Base-by-base conservation (phyloP, 2,797 vertebrate species). In the Halcyon chelicuti region DNA sequence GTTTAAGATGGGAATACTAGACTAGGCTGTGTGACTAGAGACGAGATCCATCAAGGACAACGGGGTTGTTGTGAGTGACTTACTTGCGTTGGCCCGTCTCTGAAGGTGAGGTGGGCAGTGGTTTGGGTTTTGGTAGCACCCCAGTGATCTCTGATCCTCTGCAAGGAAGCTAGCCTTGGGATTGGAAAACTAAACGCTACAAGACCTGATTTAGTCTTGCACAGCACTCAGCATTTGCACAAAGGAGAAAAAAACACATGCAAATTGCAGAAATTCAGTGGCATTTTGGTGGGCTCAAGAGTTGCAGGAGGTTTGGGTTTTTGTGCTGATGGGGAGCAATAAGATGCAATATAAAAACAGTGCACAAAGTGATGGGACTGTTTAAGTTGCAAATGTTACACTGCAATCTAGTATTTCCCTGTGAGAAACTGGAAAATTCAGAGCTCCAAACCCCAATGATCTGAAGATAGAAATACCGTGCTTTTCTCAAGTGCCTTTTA, bases 401-500 rank as follows among this genome's bases (percentile, higher is more conserved):
- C 31, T 89, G 76, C 87, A 81, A 82, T 47, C 54, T 28, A 47
- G 19, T 35, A 14, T 67, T 35, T 92, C 71, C 44, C 39, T 51
- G 35, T 42, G 55, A 84, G 60, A 86, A 88, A 51, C 9, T 31
- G 77, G 58, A 58, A 81, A 95, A 63, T 29, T 33, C 61, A 58
- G 58, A 81, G 67, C 52, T 66, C 39, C 82, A 61, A 55, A 93
- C 74, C 74, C 37, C 67, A 46, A 67, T 2, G 11, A 52, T 79
- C 44, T 67, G 67, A 68, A 68, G 61, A 67, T 9, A 65, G 90
- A 93, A 93, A 89, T 65, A 26, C 67, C n/a, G 39, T 71, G 37
- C 39, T 90, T 79, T 87, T 83, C 70, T 44, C 40, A 70, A 79
- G 89, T 72, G 76, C 54, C 49, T 93, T 90, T 94, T 81, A 84